Evolutionary conservation across 2,888 invertebrate genomes (phyloP).

Genomic region (Ectemnius lituratus): DNA sequence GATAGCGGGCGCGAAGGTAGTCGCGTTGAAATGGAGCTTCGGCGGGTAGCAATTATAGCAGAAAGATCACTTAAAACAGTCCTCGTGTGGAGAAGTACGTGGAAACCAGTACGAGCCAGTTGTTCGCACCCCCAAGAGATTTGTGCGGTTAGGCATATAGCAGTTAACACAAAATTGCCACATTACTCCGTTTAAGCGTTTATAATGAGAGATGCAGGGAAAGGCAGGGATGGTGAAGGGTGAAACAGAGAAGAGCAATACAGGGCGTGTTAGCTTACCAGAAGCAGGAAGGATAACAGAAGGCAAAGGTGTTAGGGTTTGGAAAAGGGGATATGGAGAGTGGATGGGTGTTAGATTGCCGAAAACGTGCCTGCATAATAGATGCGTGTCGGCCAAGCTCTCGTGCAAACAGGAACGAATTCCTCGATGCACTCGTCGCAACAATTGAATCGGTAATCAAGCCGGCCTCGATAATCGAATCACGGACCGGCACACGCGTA

Average conservation of each 20-base stretch:
- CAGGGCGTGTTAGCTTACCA: neutral
- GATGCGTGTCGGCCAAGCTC: constrained; percentile 52
- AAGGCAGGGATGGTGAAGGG: constrained; percentile 30
- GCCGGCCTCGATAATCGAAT: constrained; percentile 66
- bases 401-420: constrained; percentile 65
- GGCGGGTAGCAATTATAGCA: constrained; percentile 62
- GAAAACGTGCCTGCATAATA: constrained; percentile 58
- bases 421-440: constrained; percentile 65
- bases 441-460: constrained; percentile 74
- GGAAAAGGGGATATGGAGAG: constrained; percentile 36
- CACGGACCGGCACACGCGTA: constrained; percentile 60
- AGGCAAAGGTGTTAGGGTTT: constrained; percentile 44
- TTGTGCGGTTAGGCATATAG: constrained; percentile 41
- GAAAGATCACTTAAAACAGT: constrained; percentile 64
- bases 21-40: constrained; percentile 45
- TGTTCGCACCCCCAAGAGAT: constrained; percentile 54
- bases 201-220: constrained; percentile 36
- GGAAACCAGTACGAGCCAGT: constrained; percentile 26
- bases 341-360: constrained; percentile 6
- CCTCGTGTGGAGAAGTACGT: constrained; percentile 40
- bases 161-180: constrained; percentile 63
- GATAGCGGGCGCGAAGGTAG: constrained; percentile 19
- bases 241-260: constrained; percentile 15
- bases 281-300: constrained; percentile 30
- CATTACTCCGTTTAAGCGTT: constrained; percentile 60